Evolutionary conservation across 2,797 vertebrate species (phyloP).

Genomic region (Hemitrygon akajei): DNA sequence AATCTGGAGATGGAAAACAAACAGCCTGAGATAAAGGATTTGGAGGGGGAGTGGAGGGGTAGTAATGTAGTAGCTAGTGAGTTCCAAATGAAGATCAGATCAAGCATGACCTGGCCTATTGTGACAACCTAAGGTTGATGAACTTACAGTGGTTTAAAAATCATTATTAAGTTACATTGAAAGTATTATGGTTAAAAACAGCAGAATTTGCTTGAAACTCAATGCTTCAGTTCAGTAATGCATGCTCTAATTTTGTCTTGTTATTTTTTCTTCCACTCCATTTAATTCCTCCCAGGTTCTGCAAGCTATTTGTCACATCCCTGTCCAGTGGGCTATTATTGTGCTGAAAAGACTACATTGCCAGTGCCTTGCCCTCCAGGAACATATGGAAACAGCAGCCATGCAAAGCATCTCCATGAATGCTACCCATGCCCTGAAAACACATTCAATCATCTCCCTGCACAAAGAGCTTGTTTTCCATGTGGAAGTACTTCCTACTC

Average conservation of each 20-base stretch:
- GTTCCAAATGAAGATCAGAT: no score
- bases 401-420: constrained; percentile 50
- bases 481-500: constrained; percentile 82
- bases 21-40: no score
- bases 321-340: constrained; percentile 72
- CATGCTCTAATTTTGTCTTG: not conserved
- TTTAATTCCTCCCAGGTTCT: constrained; percentile 54
- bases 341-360: constrained; percentile 56
- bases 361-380: constrained; percentile 72
- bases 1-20: no score
- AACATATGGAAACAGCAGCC: constrained; percentile 61
- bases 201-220: not conserved
- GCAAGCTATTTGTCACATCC: constrained; percentile 59
- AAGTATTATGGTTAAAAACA: no score
- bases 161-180: no score
- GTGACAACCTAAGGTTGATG: no score
- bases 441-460: constrained; percentile 74
- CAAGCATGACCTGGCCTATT: no score
- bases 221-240: not conserved
- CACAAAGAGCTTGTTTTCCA: constrained; percentile 74
- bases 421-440: constrained; percentile 72
- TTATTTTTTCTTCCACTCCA: constrained; percentile 37
- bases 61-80: no score
- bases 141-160: no score
- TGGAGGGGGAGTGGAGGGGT: no score